phyloP scores from a whole-genome alignment of 1,140 invertebrate genomes.

The Nymphalis io region DNA sequence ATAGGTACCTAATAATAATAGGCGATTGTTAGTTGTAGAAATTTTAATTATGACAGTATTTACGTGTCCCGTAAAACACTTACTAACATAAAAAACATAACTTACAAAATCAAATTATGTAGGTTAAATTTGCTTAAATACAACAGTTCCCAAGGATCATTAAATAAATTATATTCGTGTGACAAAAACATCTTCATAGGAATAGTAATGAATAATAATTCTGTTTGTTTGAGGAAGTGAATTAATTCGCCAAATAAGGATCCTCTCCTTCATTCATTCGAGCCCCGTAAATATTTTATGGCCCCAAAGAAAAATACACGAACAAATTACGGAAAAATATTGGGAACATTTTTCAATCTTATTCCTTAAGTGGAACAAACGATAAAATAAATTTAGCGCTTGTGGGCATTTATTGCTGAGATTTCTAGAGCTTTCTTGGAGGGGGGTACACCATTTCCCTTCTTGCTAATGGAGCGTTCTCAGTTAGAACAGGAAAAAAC shows the following conservation, averaged over 20 bases:
- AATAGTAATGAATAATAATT: constrained; percentile 51
- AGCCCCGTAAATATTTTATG: constrained; percentile 78
- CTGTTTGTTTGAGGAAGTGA: constrained; percentile 68
- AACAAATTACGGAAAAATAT: constrained; percentile 74
- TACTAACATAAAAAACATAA: too few species aligned
- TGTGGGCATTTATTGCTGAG: constrained; percentile 77
- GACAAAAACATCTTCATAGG: constrained; percentile 7
- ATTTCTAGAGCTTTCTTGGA: constrained; percentile 60
- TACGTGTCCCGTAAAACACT: too few species aligned
- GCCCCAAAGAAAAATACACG: constrained; percentile 65
- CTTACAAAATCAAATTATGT: too few species aligned
- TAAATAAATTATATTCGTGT: background rate
- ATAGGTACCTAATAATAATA: too few species aligned
- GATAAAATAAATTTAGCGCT: constrained; percentile 78
- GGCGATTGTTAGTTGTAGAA: too few species aligned
- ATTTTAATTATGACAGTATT: too few species aligned
- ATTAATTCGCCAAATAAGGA: constrained; percentile 64
- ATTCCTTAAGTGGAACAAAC: constrained; percentile 79
- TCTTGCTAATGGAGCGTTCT: constrained; percentile 31
- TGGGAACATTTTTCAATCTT: constrained; percentile 74
- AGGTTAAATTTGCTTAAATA: too few species aligned
- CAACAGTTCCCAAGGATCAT: background rate
- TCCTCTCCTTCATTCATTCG: constrained; percentile 69
- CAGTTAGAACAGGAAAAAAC: constrained; percentile 9
- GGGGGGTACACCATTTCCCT: constrained; percentile 34